Percentiles rank a stretch among this genome's conserved stretches.
Conservation (phyloP, 2,113 vertebrate genomes). For the Diadophis punctatus region DNA sequence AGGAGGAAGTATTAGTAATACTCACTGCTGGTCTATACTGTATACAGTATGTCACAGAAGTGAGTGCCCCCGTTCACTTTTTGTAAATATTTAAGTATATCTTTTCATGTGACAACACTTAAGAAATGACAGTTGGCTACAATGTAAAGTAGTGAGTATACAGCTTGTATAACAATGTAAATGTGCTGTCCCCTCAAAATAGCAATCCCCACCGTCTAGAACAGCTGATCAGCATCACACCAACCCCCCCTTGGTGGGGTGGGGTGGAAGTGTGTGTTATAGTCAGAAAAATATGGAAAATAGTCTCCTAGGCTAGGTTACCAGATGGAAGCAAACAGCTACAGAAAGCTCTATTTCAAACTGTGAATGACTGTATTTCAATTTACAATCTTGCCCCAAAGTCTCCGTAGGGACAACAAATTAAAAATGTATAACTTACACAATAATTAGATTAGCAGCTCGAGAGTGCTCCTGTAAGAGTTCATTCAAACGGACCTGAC, state of each 20-base stretch:
- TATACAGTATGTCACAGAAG: too few relatives aligned
- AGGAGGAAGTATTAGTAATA: conserved; percentile 23
- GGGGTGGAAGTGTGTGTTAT: too few relatives aligned
- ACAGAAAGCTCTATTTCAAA: neutral
- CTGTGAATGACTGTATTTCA: neutral
- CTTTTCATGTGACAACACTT: too few relatives aligned
- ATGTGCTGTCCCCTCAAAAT: too few relatives aligned
- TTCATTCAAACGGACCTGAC: conserved; percentile 92
- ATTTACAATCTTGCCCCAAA: neutral
- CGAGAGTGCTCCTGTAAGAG: conserved; percentile 86
- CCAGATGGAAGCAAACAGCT: neutral
- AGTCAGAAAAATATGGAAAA: neutral
- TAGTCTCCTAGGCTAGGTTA: neutral
- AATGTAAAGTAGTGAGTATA: too few relatives aligned
- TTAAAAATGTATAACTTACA: conserved; percentile 79
- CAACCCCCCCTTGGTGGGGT: too few relatives aligned
- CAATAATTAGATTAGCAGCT: conserved; percentile 87
- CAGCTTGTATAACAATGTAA: too few relatives aligned
- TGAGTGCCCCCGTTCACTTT: too few relatives aligned
- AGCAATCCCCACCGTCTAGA: too few relatives aligned
- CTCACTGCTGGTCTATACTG: neutral
- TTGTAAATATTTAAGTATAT: too few relatives aligned
- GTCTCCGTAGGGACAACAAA: neutral
- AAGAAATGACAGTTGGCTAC: too few relatives aligned
- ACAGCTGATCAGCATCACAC: too few relatives aligned